phyloP scores from a whole-genome alignment of 2,113 vertebrate species.

The Anguilla rostrata region DNA sequence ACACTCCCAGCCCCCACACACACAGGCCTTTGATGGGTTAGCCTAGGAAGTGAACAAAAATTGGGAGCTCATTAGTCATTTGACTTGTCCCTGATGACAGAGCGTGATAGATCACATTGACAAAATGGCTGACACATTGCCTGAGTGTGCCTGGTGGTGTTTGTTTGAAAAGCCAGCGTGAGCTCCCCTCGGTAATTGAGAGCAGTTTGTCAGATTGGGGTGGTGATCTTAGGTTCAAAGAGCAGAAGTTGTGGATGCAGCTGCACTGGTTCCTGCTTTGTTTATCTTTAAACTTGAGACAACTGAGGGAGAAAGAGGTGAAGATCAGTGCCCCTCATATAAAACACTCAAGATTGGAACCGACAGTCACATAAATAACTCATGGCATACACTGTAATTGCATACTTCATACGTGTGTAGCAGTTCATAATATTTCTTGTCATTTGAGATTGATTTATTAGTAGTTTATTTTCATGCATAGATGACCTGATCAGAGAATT shows the following conservation, averaged over 20 bases:
- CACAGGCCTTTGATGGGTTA: background rate
- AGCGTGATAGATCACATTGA: background rate
- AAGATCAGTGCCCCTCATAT: background rate
- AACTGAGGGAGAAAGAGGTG: background rate
- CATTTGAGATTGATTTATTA: background rate
- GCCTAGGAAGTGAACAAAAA: background rate
- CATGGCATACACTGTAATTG: background rate
- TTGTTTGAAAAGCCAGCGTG: background rate
- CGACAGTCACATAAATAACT: background rate
- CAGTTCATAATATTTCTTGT: background rate
- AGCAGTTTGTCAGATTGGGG: slow-evolving; percentile 4
- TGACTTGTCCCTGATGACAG: background rate
- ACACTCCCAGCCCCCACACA: background rate
- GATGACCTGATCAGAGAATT: background rate
- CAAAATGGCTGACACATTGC: background rate
- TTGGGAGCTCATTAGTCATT: background rate
- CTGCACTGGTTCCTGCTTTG: slow-evolving; percentile 11
- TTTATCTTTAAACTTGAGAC: background rate
- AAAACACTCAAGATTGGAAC: too few species aligned
- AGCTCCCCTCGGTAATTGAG: slow-evolving; percentile 3
- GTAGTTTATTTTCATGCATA: too few species aligned
- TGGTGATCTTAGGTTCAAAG: background rate
- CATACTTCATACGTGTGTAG: background rate
- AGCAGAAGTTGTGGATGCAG: slow-evolving; percentile 20
- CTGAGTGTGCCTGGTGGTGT: background rate